Conservation (phyloP, 1,140 invertebrate genomes). For the Anoplolepis gracilipes region DNA sequence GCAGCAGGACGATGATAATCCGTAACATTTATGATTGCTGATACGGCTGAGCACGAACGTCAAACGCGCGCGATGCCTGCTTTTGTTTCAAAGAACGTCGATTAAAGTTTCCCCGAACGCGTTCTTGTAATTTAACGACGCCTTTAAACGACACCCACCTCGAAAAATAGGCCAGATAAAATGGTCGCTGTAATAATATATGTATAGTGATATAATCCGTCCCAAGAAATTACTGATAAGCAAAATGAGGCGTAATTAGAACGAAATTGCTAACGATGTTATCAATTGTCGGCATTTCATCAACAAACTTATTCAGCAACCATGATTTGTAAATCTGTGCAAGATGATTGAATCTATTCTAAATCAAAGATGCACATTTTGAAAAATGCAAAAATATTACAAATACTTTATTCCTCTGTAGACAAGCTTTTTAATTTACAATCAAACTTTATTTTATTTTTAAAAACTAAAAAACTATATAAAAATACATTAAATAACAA, state of each 20-base stretch:
- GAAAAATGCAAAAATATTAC: background rate
- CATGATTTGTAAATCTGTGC: background rate
- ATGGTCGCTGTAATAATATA: background rate
- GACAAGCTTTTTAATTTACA: background rate
- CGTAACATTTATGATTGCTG: conserved; percentile 6
- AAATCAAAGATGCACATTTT: background rate
- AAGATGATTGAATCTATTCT: background rate
- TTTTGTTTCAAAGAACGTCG: conserved; percentile 45
- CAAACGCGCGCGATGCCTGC: background rate
- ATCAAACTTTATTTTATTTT: background rate
- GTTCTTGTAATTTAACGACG: conserved; percentile 44
- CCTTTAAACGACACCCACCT: conserved; percentile 33
- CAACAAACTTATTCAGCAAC: background rate
- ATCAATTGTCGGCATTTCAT: background rate
- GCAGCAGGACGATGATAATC: conserved; percentile 10
- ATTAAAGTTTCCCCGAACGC: conserved; percentile 54
- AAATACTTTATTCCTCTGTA: background rate
- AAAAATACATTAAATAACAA: too few species aligned
- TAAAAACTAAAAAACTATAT: too few species aligned
- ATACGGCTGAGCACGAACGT: conserved; percentile 14
- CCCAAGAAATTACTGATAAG: conserved; percentile 10
- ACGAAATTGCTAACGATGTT: background rate
- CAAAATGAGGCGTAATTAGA: background rate
- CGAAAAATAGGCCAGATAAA: conserved; percentile 43
- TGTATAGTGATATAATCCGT: background rate